Conservation (phyloP, 2,797 vertebrate genomes). For the Xenopus petersii region DNA sequence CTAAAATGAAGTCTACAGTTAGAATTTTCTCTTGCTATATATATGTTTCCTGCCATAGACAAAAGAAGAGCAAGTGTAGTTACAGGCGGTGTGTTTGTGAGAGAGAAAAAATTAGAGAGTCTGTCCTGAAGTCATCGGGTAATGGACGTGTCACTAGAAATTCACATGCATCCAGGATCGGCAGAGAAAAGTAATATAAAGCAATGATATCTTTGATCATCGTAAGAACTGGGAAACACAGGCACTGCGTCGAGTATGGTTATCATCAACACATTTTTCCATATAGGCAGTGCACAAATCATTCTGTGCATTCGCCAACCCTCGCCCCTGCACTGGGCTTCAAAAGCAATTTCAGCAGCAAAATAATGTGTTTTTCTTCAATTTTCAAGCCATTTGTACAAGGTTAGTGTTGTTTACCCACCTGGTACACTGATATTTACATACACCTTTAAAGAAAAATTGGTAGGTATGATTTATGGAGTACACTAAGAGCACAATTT, state of each 20-base stretch:
- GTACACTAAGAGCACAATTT: conserved; percentile 96
- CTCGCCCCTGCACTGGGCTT: conserved; percentile 85
- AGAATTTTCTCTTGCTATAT: too few relatives aligned
- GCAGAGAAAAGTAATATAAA: conserved; percentile 79
- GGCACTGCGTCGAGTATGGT: conserved; percentile 85
- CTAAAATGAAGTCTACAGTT: too few relatives aligned
- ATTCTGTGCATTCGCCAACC: conserved; percentile 89
- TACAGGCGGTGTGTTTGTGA: background rate
- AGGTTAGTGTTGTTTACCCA: conserved; percentile 99
- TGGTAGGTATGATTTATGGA: conserved; percentile 97
- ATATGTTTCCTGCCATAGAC: too few relatives aligned
- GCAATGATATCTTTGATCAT: conserved; percentile 95
- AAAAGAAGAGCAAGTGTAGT: background rate
- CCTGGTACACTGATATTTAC: conserved; percentile 99
- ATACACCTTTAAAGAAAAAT: conserved; percentile 98
- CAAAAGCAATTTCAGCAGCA: conserved; percentile 99
- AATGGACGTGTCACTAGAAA: conserved; percentile 81
- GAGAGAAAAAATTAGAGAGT: conserved; percentile 32
- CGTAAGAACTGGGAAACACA: conserved; percentile 77
- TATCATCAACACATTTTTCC: conserved; percentile 95
- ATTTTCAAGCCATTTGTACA: conserved; percentile 98
- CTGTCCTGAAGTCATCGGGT: conserved; percentile 67
- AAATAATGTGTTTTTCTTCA: conserved; percentile 99
- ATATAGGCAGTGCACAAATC: conserved; percentile 86
- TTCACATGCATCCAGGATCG: conserved; percentile 76